These are phyloP conservation scores for Cepaea nemoralis DNA, from an alignment of 1,140 invertebrate genomes.

Conservation along the genomic window DNA sequence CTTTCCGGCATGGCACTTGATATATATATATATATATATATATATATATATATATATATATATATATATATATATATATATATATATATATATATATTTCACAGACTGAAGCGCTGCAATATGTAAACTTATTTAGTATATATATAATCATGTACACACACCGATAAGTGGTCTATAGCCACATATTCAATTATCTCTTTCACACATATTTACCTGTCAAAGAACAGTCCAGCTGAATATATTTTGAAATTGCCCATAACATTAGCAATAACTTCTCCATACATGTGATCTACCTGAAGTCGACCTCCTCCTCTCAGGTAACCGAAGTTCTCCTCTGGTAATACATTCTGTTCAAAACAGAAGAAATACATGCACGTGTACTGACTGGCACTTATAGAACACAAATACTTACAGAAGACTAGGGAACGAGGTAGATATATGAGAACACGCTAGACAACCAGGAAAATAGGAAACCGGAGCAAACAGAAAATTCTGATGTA, in stretches of 20 bases:
- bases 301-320: constrained; percentile 53
- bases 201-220: constrained; percentile 83
- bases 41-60: too few relatives aligned
- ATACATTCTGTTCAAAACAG: constrained; percentile 46
- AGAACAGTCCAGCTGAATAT: constrained; percentile 91
- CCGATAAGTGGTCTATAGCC: neutral
- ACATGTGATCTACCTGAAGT: constrained; percentile 60
- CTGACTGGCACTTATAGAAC: too few relatives aligned
- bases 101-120: neutral
- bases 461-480: too few relatives aligned
- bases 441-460: too few relatives aligned
- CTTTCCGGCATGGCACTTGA: too few relatives aligned
- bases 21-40: too few relatives aligned
- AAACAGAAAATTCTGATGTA: too few relatives aligned
- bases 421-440: too few relatives aligned
- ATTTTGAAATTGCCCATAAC: constrained; percentile 88
- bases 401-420: too few relatives aligned
- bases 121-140: neutral
- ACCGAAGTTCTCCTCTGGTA: constrained; percentile 54
- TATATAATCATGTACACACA: neutral
- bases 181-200: neutral
- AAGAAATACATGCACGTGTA: too few relatives aligned
- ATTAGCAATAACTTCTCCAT: constrained; percentile 82
- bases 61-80: too few relatives aligned
- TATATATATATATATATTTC: too few relatives aligned